These are phyloP conservation scores for Anabacerthia variegaticeps DNA, from an alignment of 2,797 vertebrate species.

Conservation along the genomic window DNA sequence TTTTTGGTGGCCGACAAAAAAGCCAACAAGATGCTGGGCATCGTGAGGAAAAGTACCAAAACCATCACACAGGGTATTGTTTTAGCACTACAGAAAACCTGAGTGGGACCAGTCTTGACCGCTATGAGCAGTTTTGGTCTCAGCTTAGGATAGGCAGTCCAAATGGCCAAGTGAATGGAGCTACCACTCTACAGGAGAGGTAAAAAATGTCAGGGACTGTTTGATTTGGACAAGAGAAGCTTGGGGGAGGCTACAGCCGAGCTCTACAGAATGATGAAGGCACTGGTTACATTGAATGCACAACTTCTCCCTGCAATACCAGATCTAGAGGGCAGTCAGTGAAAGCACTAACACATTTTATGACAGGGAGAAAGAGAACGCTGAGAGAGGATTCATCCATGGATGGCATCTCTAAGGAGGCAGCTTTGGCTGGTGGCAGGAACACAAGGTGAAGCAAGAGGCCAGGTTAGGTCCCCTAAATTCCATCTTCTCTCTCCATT, in stretches of 20 bases:
- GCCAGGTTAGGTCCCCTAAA: neutral
- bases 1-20: neutral
- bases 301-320: neutral
- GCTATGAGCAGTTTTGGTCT: neutral
- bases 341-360: neutral
- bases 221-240: neutral
- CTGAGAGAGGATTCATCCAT: too few relatives aligned
- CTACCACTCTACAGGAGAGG: neutral
- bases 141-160: neutral
- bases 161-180: neutral
- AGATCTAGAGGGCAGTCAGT: neutral
- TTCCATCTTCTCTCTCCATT: neutral
- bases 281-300: neutral
- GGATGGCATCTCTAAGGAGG: neutral
- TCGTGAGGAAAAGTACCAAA: neutral
- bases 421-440: neutral
- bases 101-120: neutral
- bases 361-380: accelerated
- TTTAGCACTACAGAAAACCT: neutral
- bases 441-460: neutral
- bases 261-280: neutral
- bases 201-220: neutral
- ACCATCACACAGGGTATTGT: neutral
- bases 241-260: neutral
- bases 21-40: neutral